Conservation (phyloP, 2,797 vertebrate species). For the Chaetophractus vellerosus region DNA sequence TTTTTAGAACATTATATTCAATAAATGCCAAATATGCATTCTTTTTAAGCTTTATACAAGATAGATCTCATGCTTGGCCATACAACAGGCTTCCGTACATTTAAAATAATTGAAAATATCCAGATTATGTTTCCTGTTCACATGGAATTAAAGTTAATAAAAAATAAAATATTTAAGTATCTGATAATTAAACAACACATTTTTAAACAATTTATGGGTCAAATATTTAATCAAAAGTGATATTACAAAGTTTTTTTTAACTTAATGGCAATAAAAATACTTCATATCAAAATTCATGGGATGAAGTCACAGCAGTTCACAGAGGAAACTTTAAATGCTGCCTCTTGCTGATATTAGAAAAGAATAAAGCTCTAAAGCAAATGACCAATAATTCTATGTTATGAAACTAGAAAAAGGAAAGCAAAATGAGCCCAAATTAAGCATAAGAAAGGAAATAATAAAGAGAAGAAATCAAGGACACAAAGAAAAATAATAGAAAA, state of each 20-base stretch:
- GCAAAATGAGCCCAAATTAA: background rate
- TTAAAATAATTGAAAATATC: background rate
- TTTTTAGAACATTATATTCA: background rate
- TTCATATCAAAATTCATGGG: background rate
- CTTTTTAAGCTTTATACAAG: background rate
- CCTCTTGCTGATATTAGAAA: background rate
- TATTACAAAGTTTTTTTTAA: background rate
- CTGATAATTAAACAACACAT: background rate
- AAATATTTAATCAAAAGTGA: background rate
- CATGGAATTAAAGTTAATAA: background rate
- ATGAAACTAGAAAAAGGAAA: background rate
- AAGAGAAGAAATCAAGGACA: constrained; percentile 13
- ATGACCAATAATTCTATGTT: background rate
- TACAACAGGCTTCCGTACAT: background rate
- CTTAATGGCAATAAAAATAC: background rate
- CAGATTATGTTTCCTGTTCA: background rate
- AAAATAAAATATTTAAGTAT: background rate
- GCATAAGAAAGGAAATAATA: background rate
- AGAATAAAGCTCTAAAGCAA: background rate
- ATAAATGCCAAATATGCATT: background rate
- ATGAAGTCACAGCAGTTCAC: background rate
- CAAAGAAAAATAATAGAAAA: background rate
- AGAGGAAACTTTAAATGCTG: background rate
- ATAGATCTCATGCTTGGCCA: background rate
- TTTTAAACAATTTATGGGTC: background rate